Evolutionary conservation across 1,140 invertebrate genomes (phyloP).

Genomic region (Drosophila punjabiensis): DNA sequence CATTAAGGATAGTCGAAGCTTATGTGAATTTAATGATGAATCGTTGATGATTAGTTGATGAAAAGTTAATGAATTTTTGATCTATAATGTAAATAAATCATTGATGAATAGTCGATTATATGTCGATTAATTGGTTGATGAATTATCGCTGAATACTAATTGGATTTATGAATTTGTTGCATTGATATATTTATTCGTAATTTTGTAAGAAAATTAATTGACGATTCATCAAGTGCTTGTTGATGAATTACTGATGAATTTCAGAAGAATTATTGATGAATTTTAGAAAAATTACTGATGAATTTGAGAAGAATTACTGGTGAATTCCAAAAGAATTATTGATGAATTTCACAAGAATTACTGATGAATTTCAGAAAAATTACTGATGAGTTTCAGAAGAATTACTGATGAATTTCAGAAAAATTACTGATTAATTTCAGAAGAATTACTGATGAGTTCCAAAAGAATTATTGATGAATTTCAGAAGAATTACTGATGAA

Average conservation of each 20-base stretch:
- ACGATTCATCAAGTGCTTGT: not conserved
- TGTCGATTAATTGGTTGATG: too few relatives aligned
- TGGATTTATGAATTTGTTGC: not conserved
- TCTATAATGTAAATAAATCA: not conserved
- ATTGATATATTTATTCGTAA: not conserved
- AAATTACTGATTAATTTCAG: not conserved
- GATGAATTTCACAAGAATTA: not conserved
- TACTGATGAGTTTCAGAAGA: not conserved
- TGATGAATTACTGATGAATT: not conserved
- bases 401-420: not conserved
- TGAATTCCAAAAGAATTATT: not conserved
- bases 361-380: not conserved
- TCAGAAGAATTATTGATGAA: not conserved
- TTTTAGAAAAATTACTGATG: not conserved
- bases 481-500: not conserved
- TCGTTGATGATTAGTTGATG: not conserved
- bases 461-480: not conserved
- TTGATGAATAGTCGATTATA: too few relatives aligned
- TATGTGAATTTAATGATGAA: not conserved
- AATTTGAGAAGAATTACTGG: not conserved
- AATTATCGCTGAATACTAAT: too few relatives aligned
- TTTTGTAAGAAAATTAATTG: not conserved
- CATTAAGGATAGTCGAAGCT: too few relatives aligned
- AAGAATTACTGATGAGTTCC: not conserved
- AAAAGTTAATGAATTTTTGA: not conserved